Base-by-base conservation (phyloP, 2,888 invertebrate species). In the Apeira syringaria region DNA sequence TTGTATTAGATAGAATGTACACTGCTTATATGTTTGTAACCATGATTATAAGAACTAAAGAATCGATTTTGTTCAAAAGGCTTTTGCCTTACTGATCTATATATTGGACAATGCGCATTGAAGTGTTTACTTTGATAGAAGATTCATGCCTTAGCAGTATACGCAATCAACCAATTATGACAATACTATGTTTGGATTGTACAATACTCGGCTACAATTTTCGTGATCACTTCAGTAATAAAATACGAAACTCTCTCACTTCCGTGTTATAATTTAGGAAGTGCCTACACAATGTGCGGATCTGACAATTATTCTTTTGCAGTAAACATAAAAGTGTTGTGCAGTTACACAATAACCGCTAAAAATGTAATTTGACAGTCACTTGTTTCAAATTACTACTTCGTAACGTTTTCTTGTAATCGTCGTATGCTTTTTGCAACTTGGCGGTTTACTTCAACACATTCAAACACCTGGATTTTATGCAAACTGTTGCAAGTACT, bases 371-470 rank as follows among this genome's bases (percentile, higher is more conserved):
- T 48, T 50, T 44, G 50, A 41, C 48, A 53, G 50, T 50, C 45
- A 32, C 47, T 53, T 45, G 50, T 46, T 48, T 50, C 44, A 46
- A 50, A 50, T 53, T 46, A 47, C 41, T 28, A 44, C 50, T 50
- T 46, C 43, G 43, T 44, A 50, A 48, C 43, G 10, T 32, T 43
- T 44, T 45, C 24, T 29, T 29, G 41, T 34, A 37, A 38, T 27
- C 13, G 27, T 37, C 29, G 27, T 31, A n/a, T n/a, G 31, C 32
- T 48, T 37, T 53, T 41, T 36, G 41, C 42, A 48, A 46, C 26
- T 32, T 17, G 22, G 35, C 24, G 25, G 30, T 20, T 20, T 28
- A 32, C 13, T 20, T 37, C 18, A 6, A 26, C 20, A 3, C 12
- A 31, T 2, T 33, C 12, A 13, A 9, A 13, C 24, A 17, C 10